These are phyloP conservation scores for Vireo griseus DNA, from an alignment of 2,797 vertebrate species.

Conservation along the genomic window DNA sequence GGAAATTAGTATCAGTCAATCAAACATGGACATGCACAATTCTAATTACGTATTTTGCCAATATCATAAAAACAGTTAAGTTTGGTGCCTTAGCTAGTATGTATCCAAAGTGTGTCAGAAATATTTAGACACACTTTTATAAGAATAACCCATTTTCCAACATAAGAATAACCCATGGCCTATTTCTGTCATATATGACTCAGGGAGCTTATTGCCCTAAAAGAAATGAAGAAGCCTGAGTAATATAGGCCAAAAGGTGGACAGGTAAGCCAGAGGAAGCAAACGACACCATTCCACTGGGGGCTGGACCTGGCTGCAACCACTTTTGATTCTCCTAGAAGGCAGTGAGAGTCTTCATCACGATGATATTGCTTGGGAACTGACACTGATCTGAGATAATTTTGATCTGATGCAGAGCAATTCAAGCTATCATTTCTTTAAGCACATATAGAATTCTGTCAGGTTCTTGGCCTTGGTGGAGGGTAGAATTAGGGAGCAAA, in stretches of 20 bases:
- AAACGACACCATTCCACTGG: neutral
- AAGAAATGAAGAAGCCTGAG: neutral
- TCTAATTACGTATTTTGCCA: neutral
- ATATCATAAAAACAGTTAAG: neutral
- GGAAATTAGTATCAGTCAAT: slow-evolving; percentile 19
- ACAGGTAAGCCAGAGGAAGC: neutral
- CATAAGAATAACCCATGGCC: neutral
- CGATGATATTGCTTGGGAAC: neutral
- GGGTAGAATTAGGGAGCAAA: neutral
- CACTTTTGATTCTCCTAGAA: neutral
- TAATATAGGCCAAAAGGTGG: neutral
- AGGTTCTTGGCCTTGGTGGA: neutral
- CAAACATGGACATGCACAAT: neutral
- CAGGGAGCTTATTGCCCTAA: neutral
- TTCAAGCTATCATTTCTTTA: neutral
- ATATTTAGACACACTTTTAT: neutral
- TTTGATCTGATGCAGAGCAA: neutral
- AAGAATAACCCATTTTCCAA: neutral
- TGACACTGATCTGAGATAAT: neutral
- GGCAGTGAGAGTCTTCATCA: neutral
- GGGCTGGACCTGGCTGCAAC: neutral
- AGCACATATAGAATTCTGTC: neutral
- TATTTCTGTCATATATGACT: neutral
- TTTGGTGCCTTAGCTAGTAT: neutral
- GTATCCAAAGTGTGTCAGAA: neutral